Conservation (phyloP, 2,797 vertebrate species). For the Catharus ustulatus region DNA sequence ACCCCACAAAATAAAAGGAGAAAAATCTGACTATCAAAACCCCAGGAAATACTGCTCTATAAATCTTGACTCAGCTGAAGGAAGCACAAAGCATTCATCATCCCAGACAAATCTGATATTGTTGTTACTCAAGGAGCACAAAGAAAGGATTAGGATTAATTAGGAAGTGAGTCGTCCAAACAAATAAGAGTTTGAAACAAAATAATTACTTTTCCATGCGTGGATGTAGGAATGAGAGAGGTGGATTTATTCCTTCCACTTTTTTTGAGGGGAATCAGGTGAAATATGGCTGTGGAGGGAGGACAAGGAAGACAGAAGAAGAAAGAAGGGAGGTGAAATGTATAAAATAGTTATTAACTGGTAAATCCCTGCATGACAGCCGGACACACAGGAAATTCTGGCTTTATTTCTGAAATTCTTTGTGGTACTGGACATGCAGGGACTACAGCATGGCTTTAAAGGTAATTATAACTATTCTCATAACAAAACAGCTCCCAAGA, state of each 20-base stretch:
- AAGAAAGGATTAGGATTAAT: slow-evolving; percentile 61
- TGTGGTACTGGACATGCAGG: not conserved
- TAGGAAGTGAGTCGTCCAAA: slow-evolving; percentile 3
- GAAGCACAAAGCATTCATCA: slow-evolving; percentile 50
- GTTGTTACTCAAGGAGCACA: slow-evolving; percentile 40
- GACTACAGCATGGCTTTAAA: not conserved
- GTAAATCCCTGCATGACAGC: not conserved
- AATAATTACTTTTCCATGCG: slow-evolving; percentile 29
- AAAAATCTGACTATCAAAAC: slow-evolving; percentile 14
- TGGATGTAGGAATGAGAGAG: not conserved
- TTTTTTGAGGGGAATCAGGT: not conserved
- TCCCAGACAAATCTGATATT: slow-evolving; percentile 50
- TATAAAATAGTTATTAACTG: not conserved
- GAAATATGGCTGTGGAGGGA: not conserved
- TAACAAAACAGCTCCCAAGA: not conserved
- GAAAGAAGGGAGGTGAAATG: not conserved
- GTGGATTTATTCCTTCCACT: not conserved
- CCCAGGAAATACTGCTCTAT: slow-evolving; percentile 16
- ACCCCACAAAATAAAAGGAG: not conserved
- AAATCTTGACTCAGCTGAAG: slow-evolving; percentile 41
- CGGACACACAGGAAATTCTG: not conserved
- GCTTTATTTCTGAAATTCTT: not conserved
- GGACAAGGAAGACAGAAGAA: not conserved
- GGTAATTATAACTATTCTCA: not conserved
- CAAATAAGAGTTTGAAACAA: slow-evolving; percentile 1